phyloP scores from a whole-genome alignment of 1,140 invertebrate genomes.

The Danaus plexippus region DNA sequence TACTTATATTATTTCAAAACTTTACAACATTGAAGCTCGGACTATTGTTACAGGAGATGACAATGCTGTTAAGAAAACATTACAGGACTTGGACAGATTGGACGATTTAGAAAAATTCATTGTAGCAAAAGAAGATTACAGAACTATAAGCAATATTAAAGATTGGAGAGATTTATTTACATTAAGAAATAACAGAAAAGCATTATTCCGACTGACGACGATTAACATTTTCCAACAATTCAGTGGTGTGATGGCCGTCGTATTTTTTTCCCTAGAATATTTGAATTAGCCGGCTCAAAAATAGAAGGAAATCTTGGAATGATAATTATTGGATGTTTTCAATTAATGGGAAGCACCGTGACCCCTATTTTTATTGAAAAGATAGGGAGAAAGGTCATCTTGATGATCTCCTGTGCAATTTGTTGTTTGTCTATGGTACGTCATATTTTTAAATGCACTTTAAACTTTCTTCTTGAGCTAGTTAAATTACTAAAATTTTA shows the following conservation, averaged over 20 bases:
- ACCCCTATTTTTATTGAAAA: conserved; percentile 64
- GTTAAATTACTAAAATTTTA: too few species aligned
- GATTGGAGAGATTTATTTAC: conserved; percentile 26
- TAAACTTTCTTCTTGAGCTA: too few species aligned
- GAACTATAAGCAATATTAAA: conserved; percentile 9
- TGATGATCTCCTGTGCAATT: conserved; percentile 43
- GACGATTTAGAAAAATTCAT: conserved; percentile 23
- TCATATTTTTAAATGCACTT: too few species aligned
- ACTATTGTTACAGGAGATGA: conserved; percentile 19
- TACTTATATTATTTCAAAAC: too few species aligned
- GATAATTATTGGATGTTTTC: conserved; percentile 42
- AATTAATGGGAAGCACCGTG: conserved; percentile 49
- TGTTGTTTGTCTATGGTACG: conserved; percentile 25
- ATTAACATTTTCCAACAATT: conserved; percentile 46
- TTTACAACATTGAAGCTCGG: too few species aligned
- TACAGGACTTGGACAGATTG: conserved; percentile 20
- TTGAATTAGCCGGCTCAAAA: conserved; percentile 29
- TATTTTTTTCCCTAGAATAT: conserved; percentile 67
- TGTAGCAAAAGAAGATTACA: conserved; percentile 13
- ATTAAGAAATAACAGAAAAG: conserved; percentile 26
- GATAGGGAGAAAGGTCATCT: conserved; percentile 61
- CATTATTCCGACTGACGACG: conserved; percentile 14
- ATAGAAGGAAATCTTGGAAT: conserved; percentile 21
- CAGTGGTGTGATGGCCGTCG: conserved; percentile 55
- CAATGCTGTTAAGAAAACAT: conserved; percentile 17